Evolutionary conservation across 2,113 vertebrate genomes (phyloP).

Genomic region (Pluvialis apricaria): DNA sequence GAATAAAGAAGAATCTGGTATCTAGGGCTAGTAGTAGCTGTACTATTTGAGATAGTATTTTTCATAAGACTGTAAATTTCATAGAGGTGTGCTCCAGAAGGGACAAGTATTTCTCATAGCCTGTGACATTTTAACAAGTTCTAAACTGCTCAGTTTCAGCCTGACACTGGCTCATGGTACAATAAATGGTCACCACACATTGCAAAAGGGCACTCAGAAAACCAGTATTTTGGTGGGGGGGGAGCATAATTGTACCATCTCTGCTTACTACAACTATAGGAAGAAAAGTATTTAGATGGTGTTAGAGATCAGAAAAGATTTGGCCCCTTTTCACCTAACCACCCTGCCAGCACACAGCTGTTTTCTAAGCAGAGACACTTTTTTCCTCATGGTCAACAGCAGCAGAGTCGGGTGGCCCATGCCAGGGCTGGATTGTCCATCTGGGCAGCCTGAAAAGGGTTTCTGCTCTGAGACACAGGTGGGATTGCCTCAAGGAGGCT

Average conservation of each 20-base stretch:
- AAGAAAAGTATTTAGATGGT: not conserved
- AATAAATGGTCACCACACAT: not conserved
- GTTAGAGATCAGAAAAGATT: not conserved
- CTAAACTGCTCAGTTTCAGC: not conserved
- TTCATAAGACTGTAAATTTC: not conserved
- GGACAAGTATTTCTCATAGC: not conserved
- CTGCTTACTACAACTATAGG: rapidly evolving
- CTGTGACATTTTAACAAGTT: not conserved
- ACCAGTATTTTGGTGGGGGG: not conserved
- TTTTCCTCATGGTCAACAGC: not conserved
- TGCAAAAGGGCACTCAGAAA: not conserved
- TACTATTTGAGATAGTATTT: not conserved
- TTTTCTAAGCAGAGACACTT: not conserved
- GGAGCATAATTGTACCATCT: not conserved
- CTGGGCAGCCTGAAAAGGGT: not conserved
- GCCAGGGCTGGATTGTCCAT: not conserved
- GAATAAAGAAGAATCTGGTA: not conserved
- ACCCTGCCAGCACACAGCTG: not conserved
- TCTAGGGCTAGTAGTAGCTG: not conserved
- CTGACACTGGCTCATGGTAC: not conserved
- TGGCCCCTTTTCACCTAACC: not conserved
- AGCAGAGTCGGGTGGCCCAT: not conserved
- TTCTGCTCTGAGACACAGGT: not conserved
- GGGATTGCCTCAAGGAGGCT: not conserved
- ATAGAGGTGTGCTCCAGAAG: not conserved